A percentile compares a stretch with the other conserved stretches of the same genome.
Conservation (phyloP, 2,797 vertebrate genomes). For the Artibeus lituratus region DNA sequence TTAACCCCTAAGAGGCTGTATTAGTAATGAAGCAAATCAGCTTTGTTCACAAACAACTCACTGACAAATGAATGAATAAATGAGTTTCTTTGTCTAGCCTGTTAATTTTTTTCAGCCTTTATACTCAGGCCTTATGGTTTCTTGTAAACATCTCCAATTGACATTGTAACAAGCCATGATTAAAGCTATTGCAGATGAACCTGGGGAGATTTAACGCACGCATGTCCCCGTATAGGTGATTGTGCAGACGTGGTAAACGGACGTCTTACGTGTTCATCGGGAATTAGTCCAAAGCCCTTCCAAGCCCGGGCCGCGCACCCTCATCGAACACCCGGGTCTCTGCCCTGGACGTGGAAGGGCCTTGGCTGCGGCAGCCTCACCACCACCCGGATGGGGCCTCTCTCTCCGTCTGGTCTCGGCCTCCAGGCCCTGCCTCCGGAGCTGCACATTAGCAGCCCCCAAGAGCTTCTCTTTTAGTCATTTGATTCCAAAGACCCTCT, state of each 20-base stretch:
- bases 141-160: neutral
- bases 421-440: neutral
- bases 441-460: too few species aligned
- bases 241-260: neutral
- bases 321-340: neutral
- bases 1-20: neutral
- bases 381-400: neutral
- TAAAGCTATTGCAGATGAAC: neutral
- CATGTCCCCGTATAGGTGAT: neutral
- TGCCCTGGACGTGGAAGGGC: neutral
- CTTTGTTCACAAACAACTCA: neutral
- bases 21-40: neutral
- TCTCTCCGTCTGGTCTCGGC: neutral
- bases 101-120: neutral
- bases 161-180: neutral
- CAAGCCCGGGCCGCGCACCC: neutral
- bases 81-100: neutral
- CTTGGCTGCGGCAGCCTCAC: neutral
- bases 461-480: neutral
- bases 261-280: neutral
- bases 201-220: neutral
- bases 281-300: neutral
- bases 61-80: neutral
- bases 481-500: neutral
- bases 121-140: neutral